A percentile compares a stretch with the other conserved stretches of the same genome.
phyloP scores from a whole-genome alignment of 2,113 vertebrate genomes.

The Amblyornis subalaris region DNA sequence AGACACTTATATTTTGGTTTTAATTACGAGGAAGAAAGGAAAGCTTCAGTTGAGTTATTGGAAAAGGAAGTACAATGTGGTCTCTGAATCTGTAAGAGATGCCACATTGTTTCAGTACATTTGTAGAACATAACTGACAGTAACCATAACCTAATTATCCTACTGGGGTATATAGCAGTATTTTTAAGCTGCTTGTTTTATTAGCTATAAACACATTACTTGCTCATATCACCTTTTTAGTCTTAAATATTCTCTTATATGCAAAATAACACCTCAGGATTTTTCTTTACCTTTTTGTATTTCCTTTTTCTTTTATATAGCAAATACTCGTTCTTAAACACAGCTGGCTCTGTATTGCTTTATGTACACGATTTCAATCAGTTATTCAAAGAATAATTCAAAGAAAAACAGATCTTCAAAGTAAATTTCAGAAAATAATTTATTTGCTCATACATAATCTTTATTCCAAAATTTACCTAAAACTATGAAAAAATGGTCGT shows the following conservation, averaged over 20 bases:
- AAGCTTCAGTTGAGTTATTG: not conserved
- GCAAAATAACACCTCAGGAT: rapidly evolving
- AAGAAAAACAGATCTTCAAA: not conserved
- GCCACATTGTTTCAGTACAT: not conserved
- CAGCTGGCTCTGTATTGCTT: not conserved
- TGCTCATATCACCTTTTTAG: not conserved
- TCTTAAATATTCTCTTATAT: not conserved
- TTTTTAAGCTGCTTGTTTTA: not conserved
- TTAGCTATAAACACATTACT: not conserved
- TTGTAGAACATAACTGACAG: not conserved
- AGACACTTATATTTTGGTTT: not conserved
- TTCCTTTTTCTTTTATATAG: not conserved
- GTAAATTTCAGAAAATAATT: not conserved
- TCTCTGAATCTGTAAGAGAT: not conserved
- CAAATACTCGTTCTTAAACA: not conserved
- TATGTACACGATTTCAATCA: not conserved
- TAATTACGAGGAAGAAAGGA: not conserved
- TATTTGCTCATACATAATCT: not conserved
- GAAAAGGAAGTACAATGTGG: not conserved
- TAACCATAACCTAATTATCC: not conserved
- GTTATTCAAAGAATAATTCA: not conserved
- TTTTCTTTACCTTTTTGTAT: not conserved
- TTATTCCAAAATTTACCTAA: not conserved
- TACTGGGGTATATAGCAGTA: not conserved
- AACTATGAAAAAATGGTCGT: not conserved